Evolutionary conservation across 2,113 vertebrate species (phyloP), one percentile per base, ranked within the genome.

Genomic region (Lethenteron reissneri): DNA sequence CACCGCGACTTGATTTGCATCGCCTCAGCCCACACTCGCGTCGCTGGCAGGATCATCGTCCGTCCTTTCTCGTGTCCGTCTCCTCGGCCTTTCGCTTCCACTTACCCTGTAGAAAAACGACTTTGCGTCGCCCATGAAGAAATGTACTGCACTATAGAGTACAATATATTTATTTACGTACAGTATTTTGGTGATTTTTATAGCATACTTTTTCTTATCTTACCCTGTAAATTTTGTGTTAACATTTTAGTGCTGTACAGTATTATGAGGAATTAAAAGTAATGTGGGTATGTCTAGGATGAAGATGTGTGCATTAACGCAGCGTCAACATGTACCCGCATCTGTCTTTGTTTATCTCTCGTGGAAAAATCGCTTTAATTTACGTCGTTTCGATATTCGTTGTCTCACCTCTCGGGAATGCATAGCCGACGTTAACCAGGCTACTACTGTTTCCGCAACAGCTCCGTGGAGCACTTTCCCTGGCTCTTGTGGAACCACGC

Each of bases 91-190:
- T 64, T 64, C 60, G 60, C 60, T 19, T 64, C 60, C 60, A 64
- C 60, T 19, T 64, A 64, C 60, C 60, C 60, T 64, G 60, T 64
- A 64, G 6, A 64, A 19, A 19, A 64, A 64, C 60, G 4, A 64
- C 60, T 14, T 64, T 64, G 60, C 17, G 60, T 1, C 60, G 60
- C 3, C 7, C 60, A 64, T 64, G 17, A 64, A 64, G 14, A 64
- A 64, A 64, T 64, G 60, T 64, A 64, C 60, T 64, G 8, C 8
- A 64, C 17, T 14, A 19, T 14, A 64, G 60, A 64, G 17, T 64
- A 8, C 60, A 64, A 64, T 64, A 64, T 64, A 64, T 64, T 64
- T 64, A 64, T 8, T 64, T 64, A 64, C 60, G 60, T 64, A 64
- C 14, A 64, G 60, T 64, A 64, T 64, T 64, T 64, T 8, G 17